Conservation (phyloP, 2,797 vertebrate species). For the Crotalus adamanteus region DNA sequence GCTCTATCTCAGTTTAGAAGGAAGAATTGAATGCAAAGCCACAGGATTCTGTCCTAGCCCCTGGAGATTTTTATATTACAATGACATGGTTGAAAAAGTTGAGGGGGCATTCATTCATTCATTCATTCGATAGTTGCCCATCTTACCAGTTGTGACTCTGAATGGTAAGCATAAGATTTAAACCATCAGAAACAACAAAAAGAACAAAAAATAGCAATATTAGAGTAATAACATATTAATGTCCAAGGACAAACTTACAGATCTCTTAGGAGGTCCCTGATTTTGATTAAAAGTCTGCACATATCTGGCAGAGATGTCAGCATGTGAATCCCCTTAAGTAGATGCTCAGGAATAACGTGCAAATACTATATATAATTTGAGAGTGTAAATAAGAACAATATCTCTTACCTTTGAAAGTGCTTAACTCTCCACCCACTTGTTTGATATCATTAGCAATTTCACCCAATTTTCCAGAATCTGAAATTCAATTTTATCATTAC, state of each 20-base stretch:
- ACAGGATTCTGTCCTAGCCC: background rate
- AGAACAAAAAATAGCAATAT: background rate
- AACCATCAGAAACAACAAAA: background rate
- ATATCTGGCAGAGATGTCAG: background rate
- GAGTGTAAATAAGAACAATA: background rate
- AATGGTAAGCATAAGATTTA: background rate
- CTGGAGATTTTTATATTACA: background rate
- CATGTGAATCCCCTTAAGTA: background rate
- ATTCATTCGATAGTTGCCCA: background rate
- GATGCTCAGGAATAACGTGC: background rate
- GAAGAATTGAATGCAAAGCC: background rate
- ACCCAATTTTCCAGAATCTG: background rate
- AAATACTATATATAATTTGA: background rate
- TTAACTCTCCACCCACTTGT: background rate
- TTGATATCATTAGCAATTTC: background rate
- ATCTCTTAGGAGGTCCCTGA: background rate
- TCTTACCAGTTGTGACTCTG: background rate
- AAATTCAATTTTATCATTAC: background rate
- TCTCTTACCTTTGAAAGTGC: background rate
- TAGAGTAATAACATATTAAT: background rate
- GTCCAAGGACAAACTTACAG: background rate
- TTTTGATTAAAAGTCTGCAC: background rate
- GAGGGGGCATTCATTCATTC: background rate
- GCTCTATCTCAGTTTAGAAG: background rate
- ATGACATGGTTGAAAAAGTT: background rate